Percentiles rank a stretch among this genome's conserved stretches.
Conservation (phyloP, 2,113 vertebrate species). For the Corythornis madagascariensis region DNA sequence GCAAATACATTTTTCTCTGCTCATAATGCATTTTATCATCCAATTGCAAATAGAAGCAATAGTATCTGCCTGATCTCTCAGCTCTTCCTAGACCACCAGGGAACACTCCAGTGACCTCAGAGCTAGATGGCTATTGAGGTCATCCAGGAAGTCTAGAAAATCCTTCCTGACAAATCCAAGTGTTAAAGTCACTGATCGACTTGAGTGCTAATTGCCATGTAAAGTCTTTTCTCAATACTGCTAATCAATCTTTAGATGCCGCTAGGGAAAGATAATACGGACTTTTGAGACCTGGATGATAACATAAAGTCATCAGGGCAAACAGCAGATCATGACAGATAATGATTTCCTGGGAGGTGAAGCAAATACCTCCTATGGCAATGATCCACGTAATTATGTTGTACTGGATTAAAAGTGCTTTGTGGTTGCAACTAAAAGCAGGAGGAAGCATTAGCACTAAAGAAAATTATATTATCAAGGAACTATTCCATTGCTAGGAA, state of each 20-base stretch:
- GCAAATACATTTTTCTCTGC: not conserved
- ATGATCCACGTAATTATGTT: not conserved
- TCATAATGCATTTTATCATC: not conserved
- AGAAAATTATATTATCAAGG: not conserved
- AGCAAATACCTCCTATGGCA: not conserved
- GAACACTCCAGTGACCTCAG: not conserved
- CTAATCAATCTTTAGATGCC: conserved; percentile 13
- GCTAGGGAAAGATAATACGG: not conserved
- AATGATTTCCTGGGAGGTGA: conserved; percentile 40
- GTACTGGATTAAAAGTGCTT: not conserved
- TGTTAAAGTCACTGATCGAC: not conserved
- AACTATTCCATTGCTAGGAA: not conserved
- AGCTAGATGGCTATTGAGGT: not conserved
- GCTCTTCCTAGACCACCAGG: not conserved
- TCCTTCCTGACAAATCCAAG: not conserved
- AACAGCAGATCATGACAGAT: conserved; percentile 5
- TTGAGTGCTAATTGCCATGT: not conserved
- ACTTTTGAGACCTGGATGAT: not conserved
- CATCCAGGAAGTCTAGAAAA: not conserved
- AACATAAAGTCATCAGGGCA: conserved; percentile 11
- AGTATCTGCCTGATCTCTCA: not conserved
- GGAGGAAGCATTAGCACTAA: not conserved
- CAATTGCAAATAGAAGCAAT: not conserved
- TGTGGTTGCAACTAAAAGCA: not conserved
- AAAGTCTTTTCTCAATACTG: not conserved